Percentiles rank a stretch among this genome's conserved stretches.
phyloP scores from a whole-genome alignment of 2,888 invertebrate genomes.

The Carcina quercana region DNA sequence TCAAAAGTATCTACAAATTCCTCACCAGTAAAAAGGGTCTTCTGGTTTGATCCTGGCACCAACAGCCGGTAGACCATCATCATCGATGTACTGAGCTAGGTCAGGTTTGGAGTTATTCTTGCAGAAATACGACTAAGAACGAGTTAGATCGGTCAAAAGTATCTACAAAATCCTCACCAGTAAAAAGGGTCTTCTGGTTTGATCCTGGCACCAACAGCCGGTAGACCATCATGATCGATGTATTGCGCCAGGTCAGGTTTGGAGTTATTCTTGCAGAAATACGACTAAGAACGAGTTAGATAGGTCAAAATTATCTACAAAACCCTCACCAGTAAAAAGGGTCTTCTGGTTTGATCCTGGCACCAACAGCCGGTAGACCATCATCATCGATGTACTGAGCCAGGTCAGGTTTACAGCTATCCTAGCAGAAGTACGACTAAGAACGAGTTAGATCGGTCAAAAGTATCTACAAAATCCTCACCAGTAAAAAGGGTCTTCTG shows the following conservation, averaged over 20 bases:
- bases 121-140: conserved; percentile 86
- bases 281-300: too few relatives aligned
- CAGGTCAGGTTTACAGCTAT: conserved; percentile 75
- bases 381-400: conserved; percentile 81
- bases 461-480: too few relatives aligned
- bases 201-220: conserved; percentile 84
- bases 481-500: conserved; percentile 87
- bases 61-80: conserved; percentile 91
- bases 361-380: conserved; percentile 91
- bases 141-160: too few relatives aligned
- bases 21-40: conserved; percentile 88
- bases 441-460: too few relatives aligned
- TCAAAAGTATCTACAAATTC: too few relatives aligned
- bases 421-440: conserved; percentile 85
- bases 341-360: conserved; percentile 77
- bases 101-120: conserved; percentile 76
- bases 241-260: conserved; percentile 61
- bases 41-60: conserved; percentile 81
- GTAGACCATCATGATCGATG: conserved; percentile 91
- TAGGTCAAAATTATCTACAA: too few relatives aligned
- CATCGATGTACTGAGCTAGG: conserved; percentile 76
- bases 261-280: conserved; percentile 82
- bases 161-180: too few relatives aligned
- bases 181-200: conserved; percentile 83
- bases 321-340: conserved; percentile 90